Conservation (phyloP, 2,113 vertebrate genomes). For the Naja naja region DNA sequence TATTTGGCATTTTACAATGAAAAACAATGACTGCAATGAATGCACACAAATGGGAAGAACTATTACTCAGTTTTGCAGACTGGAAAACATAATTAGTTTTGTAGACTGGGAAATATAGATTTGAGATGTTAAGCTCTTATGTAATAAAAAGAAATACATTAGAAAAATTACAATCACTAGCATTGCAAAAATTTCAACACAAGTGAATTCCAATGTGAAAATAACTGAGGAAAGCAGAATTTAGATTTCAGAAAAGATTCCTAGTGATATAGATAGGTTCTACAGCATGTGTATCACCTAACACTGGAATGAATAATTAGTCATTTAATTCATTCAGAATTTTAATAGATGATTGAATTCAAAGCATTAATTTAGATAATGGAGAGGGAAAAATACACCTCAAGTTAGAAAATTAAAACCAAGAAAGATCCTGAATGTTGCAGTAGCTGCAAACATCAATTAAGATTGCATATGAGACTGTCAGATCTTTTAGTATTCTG, state of each 20-base stretch:
- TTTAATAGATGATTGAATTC: not conserved
- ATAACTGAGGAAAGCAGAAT: not conserved
- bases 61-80: not conserved
- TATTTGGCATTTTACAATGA: not conserved
- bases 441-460: constrained; percentile 33
- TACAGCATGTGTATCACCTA: not conserved
- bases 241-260: constrained; percentile 6
- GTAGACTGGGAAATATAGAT: too few species aligned
- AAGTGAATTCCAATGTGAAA: not conserved
- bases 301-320: not conserved
- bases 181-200: not conserved
- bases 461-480: constrained; percentile 32
- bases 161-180: not conserved
- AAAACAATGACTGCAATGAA: not conserved
- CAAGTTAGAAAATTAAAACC: constrained; percentile 30
- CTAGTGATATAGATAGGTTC: not conserved
- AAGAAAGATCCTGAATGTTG: constrained; percentile 15
- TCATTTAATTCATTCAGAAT: not conserved
- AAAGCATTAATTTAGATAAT: constrained; percentile 17
- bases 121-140: not conserved
- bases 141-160: not conserved
- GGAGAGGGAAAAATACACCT: not conserved
- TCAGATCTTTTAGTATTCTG: constrained; percentile 34
- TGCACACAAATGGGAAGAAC: not conserved
- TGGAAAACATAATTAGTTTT: not conserved